Percentiles rank a stretch among this genome's conserved stretches.
Conservation (phyloP, 2,113 vertebrate species). For the Pangasianodon hypophthalmus region DNA sequence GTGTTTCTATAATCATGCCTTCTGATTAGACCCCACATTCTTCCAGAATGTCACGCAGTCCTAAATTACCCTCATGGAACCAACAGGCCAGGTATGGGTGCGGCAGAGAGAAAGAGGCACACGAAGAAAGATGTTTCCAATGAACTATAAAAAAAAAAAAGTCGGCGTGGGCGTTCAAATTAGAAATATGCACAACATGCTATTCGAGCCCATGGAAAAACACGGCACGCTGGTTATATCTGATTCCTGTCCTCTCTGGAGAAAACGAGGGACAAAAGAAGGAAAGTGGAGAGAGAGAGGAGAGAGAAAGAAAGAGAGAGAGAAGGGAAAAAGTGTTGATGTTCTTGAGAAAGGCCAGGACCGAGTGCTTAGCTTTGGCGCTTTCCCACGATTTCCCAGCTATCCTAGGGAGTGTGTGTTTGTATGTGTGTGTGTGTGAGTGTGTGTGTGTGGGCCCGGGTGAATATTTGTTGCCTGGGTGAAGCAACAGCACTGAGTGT, state of each 20-base stretch:
- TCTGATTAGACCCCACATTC: constrained; percentile 1
- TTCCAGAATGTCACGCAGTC: not conserved
- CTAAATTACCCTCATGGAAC: constrained; percentile 39
- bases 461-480: constrained; percentile 42
- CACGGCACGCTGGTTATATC: not conserved
- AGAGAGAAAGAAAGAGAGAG: not conserved
- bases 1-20: not conserved
- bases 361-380: constrained; percentile 36
- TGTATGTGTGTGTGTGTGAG: constrained; percentile 11
- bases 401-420: not conserved
- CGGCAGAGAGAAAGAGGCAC: not conserved
- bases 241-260: constrained; percentile 9
- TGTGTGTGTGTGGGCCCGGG: constrained; percentile 19
- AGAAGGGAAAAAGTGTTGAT: not conserved
- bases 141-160: not conserved
- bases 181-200: not conserved
- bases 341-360: constrained; percentile 39
- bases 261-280: constrained; percentile 31
- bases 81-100: not conserved
- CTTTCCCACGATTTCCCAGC: constrained; percentile 36
- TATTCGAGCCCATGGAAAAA: not conserved
- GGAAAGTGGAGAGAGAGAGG: constrained; percentile 14
- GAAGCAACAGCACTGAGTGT: constrained; percentile 14
- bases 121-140: not conserved
- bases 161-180: no score